Evolutionary conservation across 2,888 invertebrate species (phyloP).

Genomic region (Polydrusus pterygomalis): DNA sequence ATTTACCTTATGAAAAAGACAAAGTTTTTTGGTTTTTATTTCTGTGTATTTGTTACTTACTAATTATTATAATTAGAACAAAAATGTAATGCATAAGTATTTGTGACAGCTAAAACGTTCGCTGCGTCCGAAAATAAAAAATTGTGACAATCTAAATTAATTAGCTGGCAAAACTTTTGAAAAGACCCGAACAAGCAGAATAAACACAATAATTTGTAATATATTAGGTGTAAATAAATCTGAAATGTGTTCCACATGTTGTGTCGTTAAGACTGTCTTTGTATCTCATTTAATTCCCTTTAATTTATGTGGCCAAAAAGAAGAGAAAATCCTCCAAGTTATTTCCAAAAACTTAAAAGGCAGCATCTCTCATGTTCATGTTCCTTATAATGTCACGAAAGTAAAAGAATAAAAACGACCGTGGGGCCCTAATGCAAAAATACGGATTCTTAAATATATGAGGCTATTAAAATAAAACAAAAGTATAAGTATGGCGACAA

Average conservation of each 20-base stretch:
- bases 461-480: slow-evolving; percentile 67
- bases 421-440: slow-evolving; percentile 50
- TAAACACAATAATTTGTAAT: slow-evolving; percentile 55
- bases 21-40: neutral
- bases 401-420: slow-evolving; percentile 42
- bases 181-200: slow-evolving; percentile 50
- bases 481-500: slow-evolving; percentile 62
- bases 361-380: slow-evolving; percentile 38
- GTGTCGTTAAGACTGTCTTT: slow-evolving; percentile 47
- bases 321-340: slow-evolving; percentile 31
- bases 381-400: slow-evolving; percentile 34
- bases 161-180: slow-evolving; percentile 52
- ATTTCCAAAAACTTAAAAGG: slow-evolving; percentile 47
- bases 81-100: slow-evolving; percentile 27
- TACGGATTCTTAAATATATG: slow-evolving; percentile 60
- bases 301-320: slow-evolving; percentile 45
- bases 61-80: neutral
- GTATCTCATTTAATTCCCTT: slow-evolving; percentile 49
- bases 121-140: slow-evolving; percentile 43
- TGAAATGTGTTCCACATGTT: slow-evolving; percentile 54
- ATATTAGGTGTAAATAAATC: slow-evolving; percentile 55
- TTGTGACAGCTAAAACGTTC: slow-evolving; percentile 9
- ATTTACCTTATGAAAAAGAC: too few species aligned
- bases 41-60: neutral
- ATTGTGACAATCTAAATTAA: slow-evolving; percentile 38